Evolutionary conservation across 2,113 vertebrate genomes (phyloP).

Genomic region (Gobio gobio): DNA sequence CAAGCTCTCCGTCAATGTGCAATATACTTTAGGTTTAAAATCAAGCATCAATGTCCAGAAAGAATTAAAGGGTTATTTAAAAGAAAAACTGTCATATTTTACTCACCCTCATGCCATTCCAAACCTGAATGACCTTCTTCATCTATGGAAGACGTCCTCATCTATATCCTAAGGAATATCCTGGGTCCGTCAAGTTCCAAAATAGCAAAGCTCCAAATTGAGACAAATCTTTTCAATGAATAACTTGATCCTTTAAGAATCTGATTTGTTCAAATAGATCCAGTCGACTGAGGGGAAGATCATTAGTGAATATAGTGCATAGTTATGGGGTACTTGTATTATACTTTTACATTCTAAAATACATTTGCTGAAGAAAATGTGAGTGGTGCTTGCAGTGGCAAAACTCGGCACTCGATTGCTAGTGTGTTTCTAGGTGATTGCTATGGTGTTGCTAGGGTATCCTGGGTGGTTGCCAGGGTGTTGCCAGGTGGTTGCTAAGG

Average conservation of each 20-base stretch:
- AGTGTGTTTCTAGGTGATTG: too few species aligned
- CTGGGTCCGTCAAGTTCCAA: not conserved
- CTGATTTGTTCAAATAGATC: not conserved
- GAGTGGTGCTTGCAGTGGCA: too few species aligned
- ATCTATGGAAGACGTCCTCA: not conserved
- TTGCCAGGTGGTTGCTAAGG: too few species aligned
- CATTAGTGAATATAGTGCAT: not conserved
- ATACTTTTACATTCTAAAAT: not conserved
- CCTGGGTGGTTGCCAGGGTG: too few species aligned
- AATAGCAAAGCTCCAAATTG: not conserved
- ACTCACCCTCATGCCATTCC: not conserved
- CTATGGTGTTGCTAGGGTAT: too few species aligned
- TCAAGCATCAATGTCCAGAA: slow-evolving; percentile 10
- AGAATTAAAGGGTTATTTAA: not conserved
- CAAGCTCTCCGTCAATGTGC: slow-evolving; percentile 42
- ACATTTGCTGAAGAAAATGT: too few species aligned
- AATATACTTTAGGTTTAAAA: not conserved
- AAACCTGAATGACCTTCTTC: not conserved
- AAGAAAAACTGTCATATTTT: not conserved
- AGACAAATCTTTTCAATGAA: not conserved
- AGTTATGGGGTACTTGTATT: not conserved
- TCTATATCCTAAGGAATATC: not conserved
- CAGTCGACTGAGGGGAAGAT: not conserved
- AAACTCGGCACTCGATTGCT: too few species aligned
- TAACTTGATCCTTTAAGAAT: too few species aligned